Percentiles rank a stretch among this genome's conserved stretches.
phyloP scores from a whole-genome alignment of 2,113 vertebrate genomes.

The Monopterus albus region DNA sequence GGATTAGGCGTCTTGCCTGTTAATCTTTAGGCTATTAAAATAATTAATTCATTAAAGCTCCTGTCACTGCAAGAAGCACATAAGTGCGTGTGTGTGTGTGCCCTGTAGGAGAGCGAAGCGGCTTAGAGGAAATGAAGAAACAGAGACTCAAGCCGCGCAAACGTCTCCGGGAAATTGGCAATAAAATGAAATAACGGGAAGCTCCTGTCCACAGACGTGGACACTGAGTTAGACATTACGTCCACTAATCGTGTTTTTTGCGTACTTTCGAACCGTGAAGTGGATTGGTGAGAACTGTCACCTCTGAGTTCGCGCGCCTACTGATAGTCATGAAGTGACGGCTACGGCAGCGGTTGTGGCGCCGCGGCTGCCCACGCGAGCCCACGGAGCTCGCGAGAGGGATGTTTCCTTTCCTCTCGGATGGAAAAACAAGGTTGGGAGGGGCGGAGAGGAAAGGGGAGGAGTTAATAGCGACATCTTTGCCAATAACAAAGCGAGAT shows the following conservation, averaged over 20 bases:
- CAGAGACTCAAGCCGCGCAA: constrained; percentile 2
- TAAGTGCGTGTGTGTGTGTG: not conserved
- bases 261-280: constrained; percentile 64
- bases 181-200: constrained; percentile 50
- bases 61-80: too few relatives aligned
- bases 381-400: constrained; percentile 69
- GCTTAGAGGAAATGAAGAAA: constrained; percentile 24
- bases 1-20: too few relatives aligned
- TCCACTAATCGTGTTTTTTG: constrained; percentile 64
- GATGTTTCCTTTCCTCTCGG: constrained; percentile 79
- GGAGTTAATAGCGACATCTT: not conserved
- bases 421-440: constrained; percentile 74
- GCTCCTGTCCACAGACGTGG: constrained; percentile 30
- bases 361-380: constrained; percentile 65
- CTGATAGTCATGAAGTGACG: constrained; percentile 66
- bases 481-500: constrained; percentile 66
- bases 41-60: constrained; percentile 62
- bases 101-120: constrained; percentile 3
- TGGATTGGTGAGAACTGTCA: constrained; percentile 73
- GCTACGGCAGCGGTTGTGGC: constrained; percentile 34
- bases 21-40: constrained; percentile 51
- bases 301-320: constrained; percentile 70
- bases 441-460: not conserved
- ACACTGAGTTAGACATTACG: constrained; percentile 70
- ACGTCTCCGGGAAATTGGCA: constrained; percentile 34